phyloP scores from a whole-genome alignment of 2,888 invertebrate genomes.

The Strigamia maritima region DNA sequence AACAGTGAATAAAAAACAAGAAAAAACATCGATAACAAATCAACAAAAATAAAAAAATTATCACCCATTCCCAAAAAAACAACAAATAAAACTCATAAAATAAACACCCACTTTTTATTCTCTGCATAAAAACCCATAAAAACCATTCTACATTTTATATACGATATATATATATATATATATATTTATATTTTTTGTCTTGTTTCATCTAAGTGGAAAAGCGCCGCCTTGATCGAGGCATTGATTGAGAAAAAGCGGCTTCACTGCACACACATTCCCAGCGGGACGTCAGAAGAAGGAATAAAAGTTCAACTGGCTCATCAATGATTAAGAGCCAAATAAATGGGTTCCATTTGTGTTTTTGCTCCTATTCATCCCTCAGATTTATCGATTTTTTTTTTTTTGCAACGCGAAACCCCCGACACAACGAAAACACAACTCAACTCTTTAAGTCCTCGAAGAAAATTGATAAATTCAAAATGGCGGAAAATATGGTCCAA shows the following conservation, averaged over 20 bases:
- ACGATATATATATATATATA: no score
- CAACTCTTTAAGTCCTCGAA: background rate
- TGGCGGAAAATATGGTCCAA: background rate
- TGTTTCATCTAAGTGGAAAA: background rate
- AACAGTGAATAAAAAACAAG: no score
- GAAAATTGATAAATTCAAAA: background rate
- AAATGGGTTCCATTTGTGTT: slow-evolving; percentile 8
- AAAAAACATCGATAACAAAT: no score
- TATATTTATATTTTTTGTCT: no score
- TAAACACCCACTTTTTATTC: no score
- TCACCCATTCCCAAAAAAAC: no score
- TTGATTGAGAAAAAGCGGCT: slow-evolving; percentile 3
- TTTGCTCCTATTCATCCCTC: slow-evolving; percentile 15
- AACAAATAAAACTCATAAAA: no score
- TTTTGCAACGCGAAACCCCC: background rate
- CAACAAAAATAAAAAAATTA: no score
- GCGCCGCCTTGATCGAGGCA: background rate
- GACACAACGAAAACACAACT: background rate
- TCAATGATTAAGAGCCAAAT: slow-evolving; percentile 9
- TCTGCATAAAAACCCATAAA: background rate
- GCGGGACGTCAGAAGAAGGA: background rate
- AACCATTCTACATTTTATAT: background rate
- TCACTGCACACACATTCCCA: background rate
- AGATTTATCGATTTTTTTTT: slow-evolving; percentile 12
- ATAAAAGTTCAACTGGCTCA: slow-evolving; percentile 12